These are phyloP conservation scores for Leptosomus discolor DNA, from an alignment of 2,113 vertebrate species.

Conservation along the genomic window DNA sequence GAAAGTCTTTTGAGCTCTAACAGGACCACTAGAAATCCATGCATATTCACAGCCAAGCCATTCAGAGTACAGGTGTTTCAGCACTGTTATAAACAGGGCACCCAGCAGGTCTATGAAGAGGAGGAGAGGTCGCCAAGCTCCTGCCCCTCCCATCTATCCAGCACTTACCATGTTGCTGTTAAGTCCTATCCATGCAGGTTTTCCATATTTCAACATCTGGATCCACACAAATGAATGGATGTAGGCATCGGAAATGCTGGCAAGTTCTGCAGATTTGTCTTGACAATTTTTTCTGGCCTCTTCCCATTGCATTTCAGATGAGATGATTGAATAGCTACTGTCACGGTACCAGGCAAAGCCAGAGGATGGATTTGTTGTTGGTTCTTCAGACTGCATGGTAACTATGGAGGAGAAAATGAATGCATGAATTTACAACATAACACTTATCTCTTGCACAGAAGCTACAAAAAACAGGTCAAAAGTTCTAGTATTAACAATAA, in stretches of 20 bases:
- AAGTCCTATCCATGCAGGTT: slow-evolving; percentile 84
- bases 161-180: slow-evolving; percentile 81
- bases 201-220: slow-evolving; percentile 66
- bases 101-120: background rate
- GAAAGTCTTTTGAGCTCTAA: background rate
- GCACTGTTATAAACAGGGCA: background rate
- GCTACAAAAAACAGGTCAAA: background rate
- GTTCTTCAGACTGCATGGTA: slow-evolving; percentile 61
- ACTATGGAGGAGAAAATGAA: background rate
- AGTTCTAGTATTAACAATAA: background rate
- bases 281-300: slow-evolving; percentile 84
- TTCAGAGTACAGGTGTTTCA: background rate
- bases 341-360: slow-evolving; percentile 72
- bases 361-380: slow-evolving; percentile 65
- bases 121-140: background rate
- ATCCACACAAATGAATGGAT: slow-evolving; percentile 73
- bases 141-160: background rate
- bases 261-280: slow-evolving; percentile 79
- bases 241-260: slow-evolving; percentile 75
- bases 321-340: slow-evolving; percentile 77
- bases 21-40: background rate
- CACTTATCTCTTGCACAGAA: background rate
- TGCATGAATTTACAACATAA: background rate
- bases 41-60: background rate
- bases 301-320: slow-evolving; percentile 84